Evolutionary conservation across 35 echinoderm and acorn worm species (phyloP), one percentile per base, ranked within the genome.

Genomic region (Apostichopus japonicus): DNA sequence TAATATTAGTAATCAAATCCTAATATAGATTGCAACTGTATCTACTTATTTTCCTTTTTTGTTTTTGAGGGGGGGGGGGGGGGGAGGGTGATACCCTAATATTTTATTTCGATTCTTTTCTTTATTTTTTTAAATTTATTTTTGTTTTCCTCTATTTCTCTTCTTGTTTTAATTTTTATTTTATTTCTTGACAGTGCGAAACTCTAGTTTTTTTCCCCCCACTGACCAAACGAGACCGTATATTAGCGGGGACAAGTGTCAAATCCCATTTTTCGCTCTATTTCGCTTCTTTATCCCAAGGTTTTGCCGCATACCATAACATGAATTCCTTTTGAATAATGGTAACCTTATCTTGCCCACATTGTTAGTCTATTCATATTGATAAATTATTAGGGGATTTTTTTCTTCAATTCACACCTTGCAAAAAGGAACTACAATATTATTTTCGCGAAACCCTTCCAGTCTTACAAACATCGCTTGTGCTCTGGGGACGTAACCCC

Each of bases 281-380:
- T 58, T 84, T 84, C 81, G 24, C 21, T 58, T 84, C 21, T 57
- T 57, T 84, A 58, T 57, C 81, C 81, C 81, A 84, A 84, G 81
- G 81, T 84, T 84, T 57, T 57, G 81, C 81, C 81, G 81, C 81
- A 84, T 84, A 84, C 81, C 81, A 55, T 57, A 84, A 84, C 81
- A 84, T 58, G 33, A 84, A 84, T 10, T 54, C 19, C 57, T 84
- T 8, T 84, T 23, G 55, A 84, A 84, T 57, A 84, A 84, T 55
- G 56, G 81, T 84, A 84, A 84, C 81, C 54, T 23, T 84, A 84
- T 84, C 54, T 58, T 58, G 51, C 81, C 81, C 57, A 84, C 81
- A 84, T 84, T 84, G 81, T 84, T 84, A 59, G 81, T 84, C 81
- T 84, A 8, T 54, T 84, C 81, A 84, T 84, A 84, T n/a, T 84